phyloP scores from a whole-genome alignment of 2,888 invertebrate species.

The Microctonus aethiopoides region DNA sequence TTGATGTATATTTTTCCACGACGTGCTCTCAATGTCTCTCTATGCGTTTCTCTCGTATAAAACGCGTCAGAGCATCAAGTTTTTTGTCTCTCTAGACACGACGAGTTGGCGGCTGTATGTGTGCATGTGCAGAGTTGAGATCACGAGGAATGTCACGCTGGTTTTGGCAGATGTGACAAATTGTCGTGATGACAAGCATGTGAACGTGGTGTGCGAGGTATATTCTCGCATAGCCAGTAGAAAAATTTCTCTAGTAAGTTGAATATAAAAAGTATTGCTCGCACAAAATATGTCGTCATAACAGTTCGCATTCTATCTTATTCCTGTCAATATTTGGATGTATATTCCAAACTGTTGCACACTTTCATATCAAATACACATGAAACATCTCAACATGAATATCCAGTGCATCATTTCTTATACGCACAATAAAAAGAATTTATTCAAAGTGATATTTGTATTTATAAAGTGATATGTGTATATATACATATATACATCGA shows the following conservation, averaged over 20 bases:
- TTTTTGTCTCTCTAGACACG: background rate
- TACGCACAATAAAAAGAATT: too few relatives aligned
- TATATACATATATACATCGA: too few relatives aligned
- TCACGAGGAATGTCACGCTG: background rate
- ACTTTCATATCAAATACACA: background rate
- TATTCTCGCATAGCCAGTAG: background rate
- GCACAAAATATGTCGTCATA: background rate
- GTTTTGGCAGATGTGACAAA: background rate
- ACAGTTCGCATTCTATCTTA: background rate
- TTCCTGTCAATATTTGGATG: background rate
- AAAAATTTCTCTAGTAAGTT: background rate
- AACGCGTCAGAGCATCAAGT: background rate
- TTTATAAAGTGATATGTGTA: too few relatives aligned
- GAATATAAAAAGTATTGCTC: background rate
- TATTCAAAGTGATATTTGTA: too few relatives aligned
- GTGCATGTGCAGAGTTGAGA: background rate
- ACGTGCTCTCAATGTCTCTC: background rate
- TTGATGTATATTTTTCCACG: background rate
- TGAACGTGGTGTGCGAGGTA: background rate
- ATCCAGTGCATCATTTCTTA: too few relatives aligned
- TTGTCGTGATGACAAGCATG: background rate
- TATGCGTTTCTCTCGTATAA: background rate
- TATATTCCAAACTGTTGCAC: background rate
- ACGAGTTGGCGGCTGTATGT: background rate
- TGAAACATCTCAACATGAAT: too few relatives aligned